phyloP scores from a whole-genome alignment of 2,888 invertebrate species.

The Tetranychus piercei region DNA sequence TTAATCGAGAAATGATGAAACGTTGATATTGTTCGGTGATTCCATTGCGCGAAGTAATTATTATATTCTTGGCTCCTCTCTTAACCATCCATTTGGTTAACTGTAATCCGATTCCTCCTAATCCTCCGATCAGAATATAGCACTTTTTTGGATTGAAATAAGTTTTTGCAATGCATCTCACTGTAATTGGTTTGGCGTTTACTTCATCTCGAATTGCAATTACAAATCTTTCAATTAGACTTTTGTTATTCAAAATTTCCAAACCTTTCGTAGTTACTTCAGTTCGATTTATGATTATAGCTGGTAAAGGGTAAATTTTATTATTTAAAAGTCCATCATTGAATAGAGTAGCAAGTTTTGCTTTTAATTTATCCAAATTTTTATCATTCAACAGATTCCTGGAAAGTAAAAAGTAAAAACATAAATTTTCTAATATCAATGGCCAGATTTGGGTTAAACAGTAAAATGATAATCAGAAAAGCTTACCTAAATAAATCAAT shows the following conservation, averaged over 20 bases:
- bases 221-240: background rate
- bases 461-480: background rate
- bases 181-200: background rate
- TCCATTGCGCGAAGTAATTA: constrained; percentile 74
- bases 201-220: constrained; percentile 8
- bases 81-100: constrained; percentile 67
- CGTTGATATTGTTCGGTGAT: constrained; percentile 80
- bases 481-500: background rate
- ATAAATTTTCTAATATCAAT: background rate
- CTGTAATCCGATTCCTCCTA: constrained; percentile 92
- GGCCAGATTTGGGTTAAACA: too few relatives aligned
- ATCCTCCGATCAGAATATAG: constrained; percentile 46
- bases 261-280: background rate
- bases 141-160: constrained; percentile 43
- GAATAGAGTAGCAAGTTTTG: background rate
- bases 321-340: background rate
- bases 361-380: background rate
- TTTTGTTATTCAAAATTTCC: background rate
- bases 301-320: background rate
- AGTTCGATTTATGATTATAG: background rate
- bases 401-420: background rate
- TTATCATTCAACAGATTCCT: background rate
- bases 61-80: constrained; percentile 64
- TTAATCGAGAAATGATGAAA: constrained; percentile 42
- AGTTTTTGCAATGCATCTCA: constrained; percentile 47